Conservation (phyloP, 2,113 vertebrate genomes). For the Eonycteris spelaea region DNA sequence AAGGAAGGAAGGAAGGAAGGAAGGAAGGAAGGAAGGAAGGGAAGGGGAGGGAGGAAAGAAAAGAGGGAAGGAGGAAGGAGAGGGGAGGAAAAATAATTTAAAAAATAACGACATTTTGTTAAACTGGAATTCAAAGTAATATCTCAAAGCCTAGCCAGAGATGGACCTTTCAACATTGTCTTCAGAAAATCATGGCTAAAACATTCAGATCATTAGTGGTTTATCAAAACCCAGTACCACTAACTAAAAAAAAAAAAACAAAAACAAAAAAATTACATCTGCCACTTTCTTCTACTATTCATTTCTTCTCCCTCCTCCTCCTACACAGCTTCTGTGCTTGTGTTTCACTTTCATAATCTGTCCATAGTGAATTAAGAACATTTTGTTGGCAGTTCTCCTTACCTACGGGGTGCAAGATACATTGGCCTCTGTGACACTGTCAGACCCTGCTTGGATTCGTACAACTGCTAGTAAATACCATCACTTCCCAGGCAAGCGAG, state of each 20-base stretch:
- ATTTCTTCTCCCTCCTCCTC: neutral
- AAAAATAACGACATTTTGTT: neutral
- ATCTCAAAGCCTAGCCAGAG: neutral
- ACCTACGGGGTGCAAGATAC: neutral
- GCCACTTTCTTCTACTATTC: neutral
- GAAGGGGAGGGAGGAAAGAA: neutral
- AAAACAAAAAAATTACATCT: neutral
- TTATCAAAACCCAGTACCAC: neutral
- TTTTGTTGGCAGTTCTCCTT: slow-evolving; percentile 30
- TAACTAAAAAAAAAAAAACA: neutral
- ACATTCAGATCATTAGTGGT: neutral
- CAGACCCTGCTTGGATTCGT: neutral
- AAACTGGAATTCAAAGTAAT: neutral
- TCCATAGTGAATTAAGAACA: slow-evolving; percentile 40
- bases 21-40: neutral
- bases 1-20: neutral
- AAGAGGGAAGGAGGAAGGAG: too few species aligned
- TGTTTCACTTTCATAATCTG: slow-evolving; percentile 29
- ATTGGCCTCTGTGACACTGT: slow-evolving; percentile 44
- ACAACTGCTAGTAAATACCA: slow-evolving; percentile 13
- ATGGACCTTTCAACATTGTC: neutral
- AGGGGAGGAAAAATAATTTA: neutral
- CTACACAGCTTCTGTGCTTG: slow-evolving; percentile 49
- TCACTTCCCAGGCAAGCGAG: neutral
- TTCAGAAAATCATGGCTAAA: neutral